Base-by-base conservation (phyloP, 2,888 invertebrate species). In the Ommatoiulus sabulosus region DNA sequence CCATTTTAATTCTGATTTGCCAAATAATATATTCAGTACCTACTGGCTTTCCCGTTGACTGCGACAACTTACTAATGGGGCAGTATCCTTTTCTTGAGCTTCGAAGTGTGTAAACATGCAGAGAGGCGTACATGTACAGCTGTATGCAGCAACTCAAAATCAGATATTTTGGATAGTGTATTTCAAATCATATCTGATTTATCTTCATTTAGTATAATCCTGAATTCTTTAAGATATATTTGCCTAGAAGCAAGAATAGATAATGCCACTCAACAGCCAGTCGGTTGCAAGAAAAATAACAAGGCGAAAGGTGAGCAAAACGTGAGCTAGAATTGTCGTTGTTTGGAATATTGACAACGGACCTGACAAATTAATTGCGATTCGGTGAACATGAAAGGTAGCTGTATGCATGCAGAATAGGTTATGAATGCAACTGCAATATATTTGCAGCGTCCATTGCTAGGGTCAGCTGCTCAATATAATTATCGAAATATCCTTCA, bases 241-340 rank as follows among this genome's bases (percentile, higher is more conserved):
- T 93, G 93, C 90, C 90, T 90, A 12, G 92, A 92, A 20, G 92
- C 92, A 91, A 93, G 93, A 89, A 97, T 98, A 91, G 97, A 98
- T 92, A 95, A 95, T 0, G 95, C 95, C 91, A 98, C 98, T 0
- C 98, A 99, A 92, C 97, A 98, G 92, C 95, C 96, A 52, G 93
- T 93, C 90, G 97, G 96, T 89, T 98, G 98, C 92, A 95, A 95
- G 1, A 93, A 95, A 91, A 95, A 96, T 91, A 96, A 96, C 90
- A 95, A 95, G 93, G 97, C 97, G 10, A 95, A 94, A 94, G 96
- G 97, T 97, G 93, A 91, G 87, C 20, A 63, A 52, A n/a, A n/a
- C 35, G 35, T 35, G 35, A n/a, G n/a, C n/a, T n/a, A n/a, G n/a
- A n/a, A n/a, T n/a, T n/a, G n/a, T n/a, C n/a, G n/a, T n/a, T n/a